Percentiles rank a stretch among this genome's conserved stretches.
These are phyloP conservation scores for Glossosoma conforme DNA, from an alignment of 1,140 invertebrate species.

Conservation along the genomic window DNA sequence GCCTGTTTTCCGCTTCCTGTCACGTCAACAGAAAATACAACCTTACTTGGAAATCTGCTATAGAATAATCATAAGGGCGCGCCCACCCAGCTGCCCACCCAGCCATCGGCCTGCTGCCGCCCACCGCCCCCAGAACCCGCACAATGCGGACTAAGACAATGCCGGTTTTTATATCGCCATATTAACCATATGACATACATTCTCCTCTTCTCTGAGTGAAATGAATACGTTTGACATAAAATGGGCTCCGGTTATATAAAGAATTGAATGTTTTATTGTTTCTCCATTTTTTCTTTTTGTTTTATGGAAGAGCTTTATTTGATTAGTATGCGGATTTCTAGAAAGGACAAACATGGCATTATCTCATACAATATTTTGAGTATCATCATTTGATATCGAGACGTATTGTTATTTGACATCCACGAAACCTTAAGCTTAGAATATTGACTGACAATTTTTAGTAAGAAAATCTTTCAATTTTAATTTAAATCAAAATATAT, in stretches of 20 bases:
- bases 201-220: neutral
- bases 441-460: too few relatives aligned
- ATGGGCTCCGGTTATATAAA: neutral
- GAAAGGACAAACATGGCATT: neutral
- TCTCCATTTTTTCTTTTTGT: neutral
- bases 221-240: neutral
- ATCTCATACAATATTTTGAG: too few relatives aligned
- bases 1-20: too few relatives aligned
- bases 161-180: neutral
- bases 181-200: neutral
- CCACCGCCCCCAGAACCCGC: neutral
- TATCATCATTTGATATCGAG: too few relatives aligned
- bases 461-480: too few relatives aligned
- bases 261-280: neutral
- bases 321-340: constrained; percentile 2
- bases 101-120: too few relatives aligned
- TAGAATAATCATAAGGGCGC: too few relatives aligned
- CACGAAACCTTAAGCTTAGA: too few relatives aligned
- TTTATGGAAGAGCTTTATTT: neutral
- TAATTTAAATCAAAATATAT: too few relatives aligned
- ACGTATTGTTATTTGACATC: too few relatives aligned
- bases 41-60: too few relatives aligned
- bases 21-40: too few relatives aligned
- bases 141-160: neutral
- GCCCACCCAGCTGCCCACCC: neutral